A percentile compares a stretch with the other conserved stretches of the same genome.
Conservation (phyloP, 30 jellyfish, hydroid and myxozoan species). For the Sanderia malayensis region DNA sequence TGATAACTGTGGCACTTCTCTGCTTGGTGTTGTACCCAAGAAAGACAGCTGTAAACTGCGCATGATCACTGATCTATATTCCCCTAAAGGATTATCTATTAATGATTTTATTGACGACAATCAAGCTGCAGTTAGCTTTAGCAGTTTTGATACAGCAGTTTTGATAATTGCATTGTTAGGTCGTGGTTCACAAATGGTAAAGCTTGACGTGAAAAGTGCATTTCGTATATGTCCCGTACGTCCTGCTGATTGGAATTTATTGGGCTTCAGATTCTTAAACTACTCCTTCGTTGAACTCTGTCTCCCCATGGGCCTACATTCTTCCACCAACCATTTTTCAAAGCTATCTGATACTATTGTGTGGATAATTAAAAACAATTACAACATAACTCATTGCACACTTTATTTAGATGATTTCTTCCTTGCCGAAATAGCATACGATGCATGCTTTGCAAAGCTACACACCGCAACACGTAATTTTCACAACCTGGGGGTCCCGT, state of each 20-base stretch:
- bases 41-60: constrained; percentile 2
- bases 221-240: constrained; percentile 46
- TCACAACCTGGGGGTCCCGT: constrained; percentile 6
- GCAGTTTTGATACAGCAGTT: constrained; percentile 24
- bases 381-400: background rate
- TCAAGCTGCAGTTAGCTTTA: constrained; percentile 4
- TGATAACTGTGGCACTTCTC: constrained; percentile 7
- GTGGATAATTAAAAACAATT: constrained; percentile 20
- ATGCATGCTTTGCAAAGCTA: background rate
- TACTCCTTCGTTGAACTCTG: constrained; percentile 17
- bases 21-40: constrained; percentile 11
- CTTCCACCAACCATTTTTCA: constrained; percentile 9
- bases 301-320: constrained; percentile 21
- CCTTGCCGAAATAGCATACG: background rate
- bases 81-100: constrained; percentile 35
- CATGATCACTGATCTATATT: constrained; percentile 30
- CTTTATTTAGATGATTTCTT: constrained; percentile 19
- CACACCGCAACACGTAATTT: background rate
- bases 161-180: constrained; percentile 10
- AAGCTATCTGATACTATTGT: constrained; percentile 6
- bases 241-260: constrained; percentile 45
- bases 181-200: constrained; percentile 7
- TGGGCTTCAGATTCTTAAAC: constrained; percentile 13
- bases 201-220: constrained; percentile 31
- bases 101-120: constrained; percentile 32